phyloP scores from a whole-genome alignment of 2,888 invertebrate species.

The Metalampra italica region DNA sequence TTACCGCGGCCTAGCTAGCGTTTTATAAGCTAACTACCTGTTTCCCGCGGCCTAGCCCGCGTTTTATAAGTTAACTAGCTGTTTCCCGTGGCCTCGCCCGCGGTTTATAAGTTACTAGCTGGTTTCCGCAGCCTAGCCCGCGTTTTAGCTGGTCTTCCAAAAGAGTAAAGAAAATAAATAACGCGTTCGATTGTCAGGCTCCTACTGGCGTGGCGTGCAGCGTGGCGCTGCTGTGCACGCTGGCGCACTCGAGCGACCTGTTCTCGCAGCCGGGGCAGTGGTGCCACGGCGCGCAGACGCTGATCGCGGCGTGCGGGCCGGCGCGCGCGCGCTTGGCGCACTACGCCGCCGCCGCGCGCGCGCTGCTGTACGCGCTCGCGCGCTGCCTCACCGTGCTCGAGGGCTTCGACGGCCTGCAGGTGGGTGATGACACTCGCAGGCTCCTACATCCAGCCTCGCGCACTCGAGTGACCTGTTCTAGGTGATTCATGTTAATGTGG shows the following conservation, averaged over 20 bases:
- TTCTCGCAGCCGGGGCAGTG: slow-evolving; percentile 45
- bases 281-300: slow-evolving; percentile 47
- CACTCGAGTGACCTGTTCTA: too few relatives aligned
- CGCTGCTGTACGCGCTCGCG: slow-evolving; percentile 44
- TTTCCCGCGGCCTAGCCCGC: too few relatives aligned
- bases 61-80: too few relatives aligned
- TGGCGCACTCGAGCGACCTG: slow-evolving; percentile 32
- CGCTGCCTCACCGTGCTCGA: slow-evolving; percentile 44
- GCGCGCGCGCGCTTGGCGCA: slow-evolving; percentile 35
- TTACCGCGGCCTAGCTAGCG: too few relatives aligned
- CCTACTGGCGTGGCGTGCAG: slow-evolving; percentile 53
- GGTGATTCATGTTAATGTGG: too few relatives aligned
- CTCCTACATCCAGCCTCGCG: background rate
- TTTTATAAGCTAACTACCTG: too few relatives aligned
- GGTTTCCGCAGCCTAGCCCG: too few relatives aligned
- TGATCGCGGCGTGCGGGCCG: slow-evolving; percentile 33
- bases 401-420: slow-evolving; percentile 33
- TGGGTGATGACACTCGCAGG: background rate
- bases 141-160: too few relatives aligned
- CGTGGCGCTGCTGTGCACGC: slow-evolving; percentile 43
- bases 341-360: slow-evolving; percentile 36
- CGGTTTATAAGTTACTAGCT: too few relatives aligned
- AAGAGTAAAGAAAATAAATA: too few relatives aligned
- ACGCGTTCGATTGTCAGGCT: too few relatives aligned
- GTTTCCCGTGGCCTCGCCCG: too few relatives aligned